A percentile compares a stretch with the other conserved stretches of the same genome.
Conservation (phyloP, 2,888 invertebrate species). For the Pterostichus niger region DNA sequence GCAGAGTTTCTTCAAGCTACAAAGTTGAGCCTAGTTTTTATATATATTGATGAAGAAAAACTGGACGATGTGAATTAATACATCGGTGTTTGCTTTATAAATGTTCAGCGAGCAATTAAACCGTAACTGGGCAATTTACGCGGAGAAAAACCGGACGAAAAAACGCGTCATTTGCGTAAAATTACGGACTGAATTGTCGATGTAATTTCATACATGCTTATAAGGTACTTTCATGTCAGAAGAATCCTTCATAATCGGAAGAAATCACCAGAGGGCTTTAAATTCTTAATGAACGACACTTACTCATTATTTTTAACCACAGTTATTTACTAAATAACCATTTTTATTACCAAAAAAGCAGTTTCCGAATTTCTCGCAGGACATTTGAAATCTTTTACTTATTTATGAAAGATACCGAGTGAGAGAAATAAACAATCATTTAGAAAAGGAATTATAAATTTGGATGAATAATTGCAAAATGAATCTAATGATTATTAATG, state of each 20-base stretch:
- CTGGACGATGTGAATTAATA: conserved; percentile 28
- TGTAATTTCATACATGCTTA: conserved; percentile 30
- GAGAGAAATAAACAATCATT: too few species aligned
- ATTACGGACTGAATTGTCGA: conserved; percentile 33
- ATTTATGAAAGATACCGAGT: too few species aligned
- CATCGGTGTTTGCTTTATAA: conserved; percentile 51
- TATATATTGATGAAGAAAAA: conserved; percentile 1
- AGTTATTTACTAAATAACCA: conserved; percentile 11
- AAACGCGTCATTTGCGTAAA: conserved; percentile 35
- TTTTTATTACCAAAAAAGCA: too few species aligned
- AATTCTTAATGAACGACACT: conserved; percentile 17
- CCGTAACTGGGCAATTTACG: conserved; percentile 52
- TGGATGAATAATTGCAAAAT: too few species aligned
- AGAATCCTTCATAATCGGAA: not conserved
- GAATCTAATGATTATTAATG: too few species aligned
- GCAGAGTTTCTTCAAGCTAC: conserved; percentile 26
- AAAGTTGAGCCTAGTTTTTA: conserved; percentile 12
- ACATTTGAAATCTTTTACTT: too few species aligned
- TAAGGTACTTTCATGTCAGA: conserved; percentile 10
- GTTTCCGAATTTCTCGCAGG: too few species aligned
- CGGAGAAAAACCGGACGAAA: conserved; percentile 18
- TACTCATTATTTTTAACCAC: conserved; percentile 18
- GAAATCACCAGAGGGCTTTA: conserved; percentile 13
- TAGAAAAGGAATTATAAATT: too few species aligned
- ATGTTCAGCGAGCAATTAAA: conserved; percentile 40